Evolutionary conservation across 2,113 vertebrate genomes (phyloP).

Genomic region (Pardalotus punctatus): DNA sequence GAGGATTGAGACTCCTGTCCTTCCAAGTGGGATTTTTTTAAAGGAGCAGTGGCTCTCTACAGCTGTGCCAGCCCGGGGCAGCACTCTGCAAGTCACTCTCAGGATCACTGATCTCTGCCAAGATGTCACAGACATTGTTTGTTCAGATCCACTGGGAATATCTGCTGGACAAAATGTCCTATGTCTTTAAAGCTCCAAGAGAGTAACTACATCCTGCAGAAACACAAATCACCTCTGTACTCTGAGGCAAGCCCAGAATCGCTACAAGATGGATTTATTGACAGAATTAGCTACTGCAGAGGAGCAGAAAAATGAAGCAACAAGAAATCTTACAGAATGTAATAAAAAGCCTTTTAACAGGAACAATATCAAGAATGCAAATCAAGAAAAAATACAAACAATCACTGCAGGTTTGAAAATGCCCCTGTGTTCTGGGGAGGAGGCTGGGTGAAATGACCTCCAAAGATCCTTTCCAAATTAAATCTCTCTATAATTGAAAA

Average conservation of each 20-base stretch:
- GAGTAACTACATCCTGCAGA: neutral
- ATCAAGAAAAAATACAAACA: neutral
- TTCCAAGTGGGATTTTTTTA: neutral
- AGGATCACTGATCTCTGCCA: neutral
- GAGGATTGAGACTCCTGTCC: neutral
- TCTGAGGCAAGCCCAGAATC: neutral
- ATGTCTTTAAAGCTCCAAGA: neutral
- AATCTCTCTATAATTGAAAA: neutral
- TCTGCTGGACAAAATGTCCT: neutral
- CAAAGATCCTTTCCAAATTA: neutral
- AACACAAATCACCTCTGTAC: neutral
- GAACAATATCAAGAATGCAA: neutral
- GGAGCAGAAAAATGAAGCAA: neutral
- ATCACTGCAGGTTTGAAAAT: neutral
- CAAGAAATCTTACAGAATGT: neutral
- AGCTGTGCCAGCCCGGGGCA: neutral
- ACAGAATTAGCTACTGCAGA: neutral
- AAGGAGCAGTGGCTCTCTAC: neutral
- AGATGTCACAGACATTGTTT: neutral
- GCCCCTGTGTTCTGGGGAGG: neutral
- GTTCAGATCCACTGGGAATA: neutral
- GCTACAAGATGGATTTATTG: neutral
- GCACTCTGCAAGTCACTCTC: neutral
- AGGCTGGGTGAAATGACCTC: neutral
- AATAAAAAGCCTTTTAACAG: neutral